Percentiles rank a stretch among this genome's conserved stretches.
Evolutionary conservation across 1,140 invertebrate genomes (phyloP).

Genomic region (Aethina tumida): DNA sequence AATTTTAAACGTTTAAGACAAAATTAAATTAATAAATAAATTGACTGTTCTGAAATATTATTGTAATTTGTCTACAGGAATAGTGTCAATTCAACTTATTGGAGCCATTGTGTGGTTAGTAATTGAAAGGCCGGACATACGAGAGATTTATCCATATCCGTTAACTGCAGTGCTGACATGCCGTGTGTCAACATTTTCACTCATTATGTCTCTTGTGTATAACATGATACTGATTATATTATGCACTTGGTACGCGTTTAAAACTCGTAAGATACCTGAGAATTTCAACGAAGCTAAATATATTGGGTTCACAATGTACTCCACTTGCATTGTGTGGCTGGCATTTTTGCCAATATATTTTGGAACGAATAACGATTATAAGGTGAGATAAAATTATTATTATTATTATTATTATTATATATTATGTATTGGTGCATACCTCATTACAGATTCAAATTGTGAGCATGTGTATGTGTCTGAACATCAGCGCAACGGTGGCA

Average conservation of each 20-base stretch:
- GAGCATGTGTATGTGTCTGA: conserved; percentile 69
- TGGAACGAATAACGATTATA: conserved; percentile 54
- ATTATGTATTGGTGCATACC: too few relatives aligned
- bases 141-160: conserved; percentile 47
- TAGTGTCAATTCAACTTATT: conserved; percentile 50
- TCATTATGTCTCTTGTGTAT: conserved; percentile 63
- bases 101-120: conserved; percentile 56
- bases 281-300: conserved; percentile 66
- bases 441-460: conserved; percentile 59
- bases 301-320: conserved; percentile 67
- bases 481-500: conserved; percentile 65
- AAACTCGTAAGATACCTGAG: conserved; percentile 63
- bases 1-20: too few relatives aligned
- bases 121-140: conserved; percentile 51
- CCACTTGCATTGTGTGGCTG: conserved; percentile 65
- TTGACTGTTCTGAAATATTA: too few relatives aligned
- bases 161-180: conserved; percentile 55
- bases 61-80: conserved; percentile 41
- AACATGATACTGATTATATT: conserved; percentile 64
- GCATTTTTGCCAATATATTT: conserved; percentile 65
- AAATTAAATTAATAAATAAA: too few relatives aligned
- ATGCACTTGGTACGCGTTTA: conserved; percentile 65
- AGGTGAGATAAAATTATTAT: conserved; percentile 33
- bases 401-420: neutral
- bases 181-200: conserved; percentile 56